Evolutionary conservation across 2,113 vertebrate genomes (phyloP), one percentile per base, ranked within the genome.

Genomic region (Coryphaenoides rupestris): DNA sequence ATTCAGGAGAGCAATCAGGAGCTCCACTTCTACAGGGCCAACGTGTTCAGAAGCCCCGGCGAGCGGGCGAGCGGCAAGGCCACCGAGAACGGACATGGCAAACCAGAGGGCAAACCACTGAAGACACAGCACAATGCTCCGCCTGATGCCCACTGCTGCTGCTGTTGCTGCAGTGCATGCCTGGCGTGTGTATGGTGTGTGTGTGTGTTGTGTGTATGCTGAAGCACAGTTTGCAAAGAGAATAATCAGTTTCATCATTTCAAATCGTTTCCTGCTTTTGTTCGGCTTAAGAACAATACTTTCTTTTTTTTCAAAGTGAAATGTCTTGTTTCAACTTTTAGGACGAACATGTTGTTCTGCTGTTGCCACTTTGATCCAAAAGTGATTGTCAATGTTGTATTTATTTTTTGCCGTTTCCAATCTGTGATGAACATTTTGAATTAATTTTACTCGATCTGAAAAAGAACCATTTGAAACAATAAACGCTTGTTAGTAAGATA

Each of bases 1-100:
- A 98, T 99, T 86, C 87, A 72, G 64, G 97, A 98, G 85, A 99
- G 97, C 89, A 96, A 98, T 75, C 94, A 91, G 84, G 97, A 99
- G 58, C 92, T 99, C 19, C 90, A 91, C 84, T 98, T 91, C 89
- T 99, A 99, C 91, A 94, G 93, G 88, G 91, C 80, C 17, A 91
- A 80, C 58, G 82, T 99, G 82, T 98, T 99, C 86, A 96, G 93
- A 88, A 78, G 79, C 45, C 88, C 89, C 67, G 82, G 80, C 21
- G 90, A 92, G 15, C 93, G 92, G 22, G 93, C 93, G 81, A 93
- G 93, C 63, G 80, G 87, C 78, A 93, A 91, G 76, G 83, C 92
- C 3, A 81, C 93, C 17, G 91, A 95, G 82, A 95, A 95, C 0
- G 90, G 92, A 19, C 90, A 90, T 21, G 86, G 80, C 0, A 84